These are phyloP conservation scores for Ardeotis arabs DNA, from an alignment of 2,113 vertebrate genomes.

Conservation along the genomic window DNA sequence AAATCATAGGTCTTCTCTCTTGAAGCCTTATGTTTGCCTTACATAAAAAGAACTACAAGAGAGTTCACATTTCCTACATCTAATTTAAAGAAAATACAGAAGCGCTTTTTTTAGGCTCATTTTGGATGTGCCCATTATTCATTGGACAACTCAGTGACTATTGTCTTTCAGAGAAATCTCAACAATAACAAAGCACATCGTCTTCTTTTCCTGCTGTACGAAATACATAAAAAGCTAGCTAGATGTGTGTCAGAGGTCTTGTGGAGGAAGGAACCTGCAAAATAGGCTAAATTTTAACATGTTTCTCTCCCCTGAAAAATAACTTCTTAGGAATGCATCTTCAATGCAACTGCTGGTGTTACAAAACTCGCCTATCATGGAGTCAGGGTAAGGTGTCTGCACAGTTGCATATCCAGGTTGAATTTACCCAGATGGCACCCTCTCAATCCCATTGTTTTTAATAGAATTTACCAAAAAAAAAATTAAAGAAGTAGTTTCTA, in stretches of 20 bases:
- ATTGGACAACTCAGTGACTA: neutral
- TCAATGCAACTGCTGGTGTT: neutral
- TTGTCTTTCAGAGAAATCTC: neutral
- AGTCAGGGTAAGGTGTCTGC: neutral
- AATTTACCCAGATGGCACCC: neutral
- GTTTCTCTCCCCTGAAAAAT: neutral
- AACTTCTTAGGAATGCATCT: neutral
- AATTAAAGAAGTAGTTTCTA: neutral
- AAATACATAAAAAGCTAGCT: neutral
- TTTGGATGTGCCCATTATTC: neutral
- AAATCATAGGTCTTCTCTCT: neutral
- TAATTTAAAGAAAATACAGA: neutral
- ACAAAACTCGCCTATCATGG: neutral
- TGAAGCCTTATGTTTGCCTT: neutral
- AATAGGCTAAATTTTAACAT: neutral
- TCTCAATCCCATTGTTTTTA: neutral
- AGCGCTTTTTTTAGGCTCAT: neutral
- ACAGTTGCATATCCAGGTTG: neutral
- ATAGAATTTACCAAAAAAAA: neutral
- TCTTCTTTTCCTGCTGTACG: neutral
- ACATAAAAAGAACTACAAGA: neutral
- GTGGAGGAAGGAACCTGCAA: neutral
- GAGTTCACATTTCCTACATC: neutral
- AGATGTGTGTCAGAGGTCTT: neutral
- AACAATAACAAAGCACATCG: neutral